Conservation (phyloP, 2,888 invertebrate species). For the Plebejus melissa region DNA sequence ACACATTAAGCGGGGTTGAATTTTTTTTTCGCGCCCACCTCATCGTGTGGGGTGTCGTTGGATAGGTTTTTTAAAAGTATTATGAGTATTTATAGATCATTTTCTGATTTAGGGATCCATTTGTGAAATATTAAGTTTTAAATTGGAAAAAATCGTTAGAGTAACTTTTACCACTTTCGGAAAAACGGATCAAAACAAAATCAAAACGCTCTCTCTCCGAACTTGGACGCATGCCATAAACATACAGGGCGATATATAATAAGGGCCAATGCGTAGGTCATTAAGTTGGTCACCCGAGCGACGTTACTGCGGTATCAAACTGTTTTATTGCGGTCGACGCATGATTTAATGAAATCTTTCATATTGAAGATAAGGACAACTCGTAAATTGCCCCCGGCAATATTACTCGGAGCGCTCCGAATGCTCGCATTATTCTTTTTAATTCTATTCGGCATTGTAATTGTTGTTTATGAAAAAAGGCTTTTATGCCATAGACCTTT, state of each 20-base stretch:
- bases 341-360: slow-evolving; percentile 79
- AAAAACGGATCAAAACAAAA: neutral
- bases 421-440: slow-evolving; percentile 17
- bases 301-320: slow-evolving; percentile 73
- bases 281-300: slow-evolving; percentile 68
- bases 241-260: slow-evolving; percentile 17
- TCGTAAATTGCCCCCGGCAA: slow-evolving; percentile 61
- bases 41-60: no score
- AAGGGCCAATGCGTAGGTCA: slow-evolving; percentile 52
- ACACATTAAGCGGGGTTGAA: no score
- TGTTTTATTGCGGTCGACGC: slow-evolving; percentile 70
- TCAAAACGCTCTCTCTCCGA: neutral
- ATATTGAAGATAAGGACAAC: slow-evolving; percentile 70
- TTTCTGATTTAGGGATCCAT: no score
- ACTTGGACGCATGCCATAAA: neutral
- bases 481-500: neutral
- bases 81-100: no score
- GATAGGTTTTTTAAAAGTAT: no score
- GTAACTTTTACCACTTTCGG: no score
- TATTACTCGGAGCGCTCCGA: slow-evolving; percentile 50
- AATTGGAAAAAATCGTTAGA: no score
- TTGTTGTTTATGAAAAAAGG: neutral
- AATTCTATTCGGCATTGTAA: neutral
- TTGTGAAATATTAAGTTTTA: no score
- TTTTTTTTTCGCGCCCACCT: no score